A percentile compares a stretch with the other conserved stretches of the same genome.
phyloP scores from a whole-genome alignment of 2,113 vertebrate genomes.

The Myiopsitta monachus region DNA sequence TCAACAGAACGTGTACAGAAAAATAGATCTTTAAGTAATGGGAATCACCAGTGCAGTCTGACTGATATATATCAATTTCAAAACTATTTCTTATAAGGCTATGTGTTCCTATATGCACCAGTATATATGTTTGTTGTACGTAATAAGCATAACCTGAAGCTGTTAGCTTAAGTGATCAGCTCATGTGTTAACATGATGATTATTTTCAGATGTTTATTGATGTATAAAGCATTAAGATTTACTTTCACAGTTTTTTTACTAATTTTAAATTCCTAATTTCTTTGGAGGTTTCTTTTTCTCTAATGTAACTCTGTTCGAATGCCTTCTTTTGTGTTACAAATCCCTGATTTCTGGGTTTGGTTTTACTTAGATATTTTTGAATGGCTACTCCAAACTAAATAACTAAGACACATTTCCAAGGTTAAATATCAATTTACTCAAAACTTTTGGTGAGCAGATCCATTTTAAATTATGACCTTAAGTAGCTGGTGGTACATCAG shows the following conservation, averaged over 20 bases:
- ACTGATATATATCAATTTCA: background rate
- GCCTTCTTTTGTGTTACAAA: background rate
- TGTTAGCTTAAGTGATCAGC: background rate
- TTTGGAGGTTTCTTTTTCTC: background rate
- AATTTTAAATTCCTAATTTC: background rate
- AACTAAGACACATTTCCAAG: background rate
- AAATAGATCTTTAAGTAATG: background rate
- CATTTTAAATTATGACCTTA: constrained; percentile 19
- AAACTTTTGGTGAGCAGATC: background rate
- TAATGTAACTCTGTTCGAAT: background rate
- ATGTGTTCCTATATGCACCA: background rate
- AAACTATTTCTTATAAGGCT: background rate
- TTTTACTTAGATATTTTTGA: background rate
- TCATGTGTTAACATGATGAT: background rate
- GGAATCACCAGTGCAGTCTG: background rate
- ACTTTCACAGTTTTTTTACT: background rate
- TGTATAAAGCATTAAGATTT: background rate
- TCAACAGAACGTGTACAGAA: background rate
- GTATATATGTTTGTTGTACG: background rate
- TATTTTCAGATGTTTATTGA: background rate
- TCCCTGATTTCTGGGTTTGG: background rate
- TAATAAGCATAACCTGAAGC: background rate
- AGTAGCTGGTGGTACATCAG: constrained; percentile 36
- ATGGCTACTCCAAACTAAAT: background rate
- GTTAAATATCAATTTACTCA: background rate